Base-by-base conservation (phyloP, 2,797 vertebrate species). In the Chelon labrosus region DNA sequence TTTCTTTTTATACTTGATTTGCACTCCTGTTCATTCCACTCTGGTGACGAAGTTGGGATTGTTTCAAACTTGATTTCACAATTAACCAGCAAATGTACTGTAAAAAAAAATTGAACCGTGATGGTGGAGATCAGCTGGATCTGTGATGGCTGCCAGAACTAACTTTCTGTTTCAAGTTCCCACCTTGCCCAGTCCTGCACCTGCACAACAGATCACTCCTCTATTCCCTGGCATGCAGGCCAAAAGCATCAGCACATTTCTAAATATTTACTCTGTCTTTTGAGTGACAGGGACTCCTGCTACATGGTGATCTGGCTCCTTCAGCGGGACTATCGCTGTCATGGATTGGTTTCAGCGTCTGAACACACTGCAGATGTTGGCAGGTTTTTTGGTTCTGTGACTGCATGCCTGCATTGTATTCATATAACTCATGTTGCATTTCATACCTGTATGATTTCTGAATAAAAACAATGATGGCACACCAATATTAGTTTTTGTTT, bases 251-350 rank as follows among this genome's bases (percentile, higher is more conserved):
- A 92, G 89, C 91, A 92, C 79, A 91, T 91, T 90, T 80, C 68
- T 71, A 66, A 88, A 90, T 87, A 85, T 90, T 90, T 83, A 83
- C 77, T 70, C 64, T 75, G 67, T 78, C 38, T 54, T 77, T 69
- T 91, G 92, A 94, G 82, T 92, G 94, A 92, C 91, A 80, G 86
- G 59, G 72, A 82, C 93, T 86, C 84, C 93, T 90, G 94, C 89
- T 87, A 25, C 74, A 76, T 25, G 57, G 65, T 89, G 88, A 87
- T 86, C 85, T 76, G 75, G 68, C 86, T 85, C 75, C 80, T 89
- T 85, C 67, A 73, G 86, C 70, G 74, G 65, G 84, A 87, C 82
- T 86, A 73, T 91, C 84, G 53, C 79, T 91, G 88, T 86, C 83
- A 81, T 70, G 73, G 80, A 84, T 90, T 76, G 57, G 78, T 90